phyloP scores from a whole-genome alignment of 2,888 invertebrate species.

The Meteorus colon region DNA sequence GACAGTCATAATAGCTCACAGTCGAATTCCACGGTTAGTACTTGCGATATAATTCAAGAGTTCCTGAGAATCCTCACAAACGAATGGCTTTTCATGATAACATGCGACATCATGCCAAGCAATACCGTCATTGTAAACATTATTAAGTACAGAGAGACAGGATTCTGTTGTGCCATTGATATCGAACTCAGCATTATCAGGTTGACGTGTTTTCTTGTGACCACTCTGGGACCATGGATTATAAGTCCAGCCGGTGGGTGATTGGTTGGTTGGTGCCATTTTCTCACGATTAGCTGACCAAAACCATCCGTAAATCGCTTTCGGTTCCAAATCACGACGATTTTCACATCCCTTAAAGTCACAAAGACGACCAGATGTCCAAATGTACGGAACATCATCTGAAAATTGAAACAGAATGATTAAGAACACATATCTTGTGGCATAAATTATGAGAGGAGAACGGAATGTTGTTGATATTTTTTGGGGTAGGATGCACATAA shows the following conservation, averaged over 20 bases:
- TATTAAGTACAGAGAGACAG: conserved; percentile 90
- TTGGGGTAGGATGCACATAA: too few relatives aligned
- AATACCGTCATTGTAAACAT: conserved; percentile 94
- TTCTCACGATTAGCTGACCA: conserved; percentile 94
- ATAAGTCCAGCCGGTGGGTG: conserved; percentile 84
- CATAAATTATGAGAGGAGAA: neutral
- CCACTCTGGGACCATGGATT: conserved; percentile 94
- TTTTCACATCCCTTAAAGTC: conserved; percentile 95
- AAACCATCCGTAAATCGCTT: conserved; percentile 91
- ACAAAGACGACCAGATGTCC: conserved; percentile 93
- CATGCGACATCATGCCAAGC: conserved; percentile 96
- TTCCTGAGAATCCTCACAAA: conserved; percentile 93
- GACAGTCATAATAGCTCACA: conserved; percentile 75
- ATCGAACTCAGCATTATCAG: conserved; percentile 93
- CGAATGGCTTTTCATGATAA: conserved; percentile 93
- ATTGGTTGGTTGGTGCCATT: conserved; percentile 86
- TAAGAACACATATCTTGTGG: neutral
- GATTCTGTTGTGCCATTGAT: conserved; percentile 92
- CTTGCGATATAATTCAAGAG: conserved; percentile 88
- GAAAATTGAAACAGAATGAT: conserved; percentile 50
- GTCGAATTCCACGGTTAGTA: conserved; percentile 88
- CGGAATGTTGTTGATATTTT: neutral
- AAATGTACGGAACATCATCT: conserved; percentile 93
- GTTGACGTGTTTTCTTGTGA: conserved; percentile 90
- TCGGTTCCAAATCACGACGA: conserved; percentile 89